Conservation (phyloP, 2,888 invertebrate genomes). For the Stenichneumon culpator region DNA sequence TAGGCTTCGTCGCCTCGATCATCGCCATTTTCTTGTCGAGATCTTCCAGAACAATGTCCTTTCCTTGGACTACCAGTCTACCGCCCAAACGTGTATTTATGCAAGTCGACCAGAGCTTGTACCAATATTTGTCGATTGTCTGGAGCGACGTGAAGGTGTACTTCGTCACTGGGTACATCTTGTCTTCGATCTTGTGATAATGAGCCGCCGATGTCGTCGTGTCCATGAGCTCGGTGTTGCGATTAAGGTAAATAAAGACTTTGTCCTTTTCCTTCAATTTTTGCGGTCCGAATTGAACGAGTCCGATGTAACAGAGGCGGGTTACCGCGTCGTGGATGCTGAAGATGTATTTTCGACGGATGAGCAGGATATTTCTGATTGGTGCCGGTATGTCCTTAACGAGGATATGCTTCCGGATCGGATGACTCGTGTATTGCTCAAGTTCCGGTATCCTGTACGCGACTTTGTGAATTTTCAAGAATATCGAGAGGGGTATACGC, state of each 20-base stretch:
- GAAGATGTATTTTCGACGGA: constrained; percentile 87
- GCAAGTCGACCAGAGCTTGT: constrained; percentile 89
- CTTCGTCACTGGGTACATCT: constrained; percentile 86
- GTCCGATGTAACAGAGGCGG: constrained; percentile 89
- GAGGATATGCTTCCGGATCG: constrained; percentile 88
- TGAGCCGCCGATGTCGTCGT: constrained; percentile 88
- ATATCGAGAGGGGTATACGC: constrained; percentile 90
- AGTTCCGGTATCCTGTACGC: constrained; percentile 87
- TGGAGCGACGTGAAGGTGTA: constrained; percentile 87
- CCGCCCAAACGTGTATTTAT: constrained; percentile 89
- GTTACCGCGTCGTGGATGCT: constrained; percentile 87
- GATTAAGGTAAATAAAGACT: constrained; percentile 90
- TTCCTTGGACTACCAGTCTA: constrained; percentile 82
- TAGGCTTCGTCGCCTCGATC: constrained; percentile 84
- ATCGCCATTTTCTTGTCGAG: constrained; percentile 85
- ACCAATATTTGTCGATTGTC: constrained; percentile 89
- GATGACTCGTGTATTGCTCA: constrained; percentile 88
- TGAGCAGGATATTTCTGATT: constrained; percentile 86
- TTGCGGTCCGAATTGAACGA: constrained; percentile 90
- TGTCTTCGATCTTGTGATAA: constrained; percentile 88
- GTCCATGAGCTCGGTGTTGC: constrained; percentile 87
- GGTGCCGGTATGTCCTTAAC: constrained; percentile 87
- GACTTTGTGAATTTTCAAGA: constrained; percentile 89
- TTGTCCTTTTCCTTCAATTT: constrained; percentile 89
- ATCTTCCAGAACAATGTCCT: constrained; percentile 86